Percentiles rank a stretch among this genome's conserved stretches.
These are phyloP conservation scores for Indicator maculatus DNA, from an alignment of 2,113 vertebrate genomes.

Conservation along the genomic window DNA sequence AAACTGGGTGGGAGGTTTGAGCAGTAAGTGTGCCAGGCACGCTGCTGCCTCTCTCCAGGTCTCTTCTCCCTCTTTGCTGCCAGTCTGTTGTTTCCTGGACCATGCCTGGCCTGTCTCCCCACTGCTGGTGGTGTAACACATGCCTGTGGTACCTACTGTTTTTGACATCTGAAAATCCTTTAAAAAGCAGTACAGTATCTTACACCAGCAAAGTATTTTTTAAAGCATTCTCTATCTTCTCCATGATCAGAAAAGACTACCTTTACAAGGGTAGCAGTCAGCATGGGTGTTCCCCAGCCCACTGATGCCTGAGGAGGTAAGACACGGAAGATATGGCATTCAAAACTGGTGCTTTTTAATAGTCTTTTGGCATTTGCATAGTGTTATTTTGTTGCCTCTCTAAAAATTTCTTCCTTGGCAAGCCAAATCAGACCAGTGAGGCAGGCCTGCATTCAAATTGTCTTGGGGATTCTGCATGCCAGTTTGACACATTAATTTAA, in stretches of 20 bases:
- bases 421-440: background rate
- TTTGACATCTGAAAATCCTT: background rate
- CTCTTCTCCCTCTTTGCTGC: background rate
- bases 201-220: background rate
- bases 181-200: background rate
- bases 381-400: background rate
- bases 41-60: background rate
- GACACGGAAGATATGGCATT: background rate
- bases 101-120: background rate
- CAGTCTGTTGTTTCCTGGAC: background rate
- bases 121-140: background rate
- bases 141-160: background rate
- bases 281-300: rapidly evolving
- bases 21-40: background rate
- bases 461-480: background rate
- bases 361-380: background rate
- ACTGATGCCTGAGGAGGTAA: background rate
- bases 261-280: background rate
- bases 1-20: background rate
- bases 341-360: background rate
- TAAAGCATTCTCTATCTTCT: background rate
- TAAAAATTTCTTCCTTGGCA: background rate
- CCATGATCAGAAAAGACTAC: background rate
- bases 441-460: background rate
- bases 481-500: background rate